These are phyloP conservation scores for Cataglyphis cursor DNA, from an alignment of 2,888 invertebrate genomes.

Conservation along the genomic window DNA sequence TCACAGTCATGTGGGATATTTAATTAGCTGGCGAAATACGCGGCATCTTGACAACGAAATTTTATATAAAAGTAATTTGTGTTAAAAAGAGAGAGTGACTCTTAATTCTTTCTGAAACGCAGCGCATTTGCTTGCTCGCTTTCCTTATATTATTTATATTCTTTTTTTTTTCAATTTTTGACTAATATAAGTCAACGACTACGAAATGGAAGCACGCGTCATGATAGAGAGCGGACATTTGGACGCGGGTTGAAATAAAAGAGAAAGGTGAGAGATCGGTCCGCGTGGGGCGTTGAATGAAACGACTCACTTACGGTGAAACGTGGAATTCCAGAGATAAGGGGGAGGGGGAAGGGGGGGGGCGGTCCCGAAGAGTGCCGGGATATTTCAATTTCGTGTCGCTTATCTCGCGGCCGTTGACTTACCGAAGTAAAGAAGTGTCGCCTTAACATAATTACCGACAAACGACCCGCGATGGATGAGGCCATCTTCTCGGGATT, in stretches of 20 bases:
- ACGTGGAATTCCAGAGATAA: conserved; percentile 79
- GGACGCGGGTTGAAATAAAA: conserved; percentile 37
- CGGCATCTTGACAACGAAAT: neutral
- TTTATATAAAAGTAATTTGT: neutral
- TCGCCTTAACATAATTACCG: conserved; percentile 77
- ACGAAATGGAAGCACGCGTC: neutral
- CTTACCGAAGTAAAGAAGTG: conserved; percentile 64
- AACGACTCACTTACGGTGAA: conserved; percentile 75
- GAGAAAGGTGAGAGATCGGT: conserved; percentile 53
- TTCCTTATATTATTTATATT: neutral
- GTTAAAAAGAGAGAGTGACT: neutral
- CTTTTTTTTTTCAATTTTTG: neutral
- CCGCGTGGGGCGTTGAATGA: conserved; percentile 46
- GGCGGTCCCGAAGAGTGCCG: conserved; percentile 66
- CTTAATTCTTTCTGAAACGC: neutral
- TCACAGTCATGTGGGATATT: no score
- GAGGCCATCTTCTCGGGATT: conserved; percentile 68
- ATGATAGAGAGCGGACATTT: conserved; percentile 15
- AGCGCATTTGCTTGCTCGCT: neutral
- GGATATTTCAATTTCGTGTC: conserved; percentile 77
- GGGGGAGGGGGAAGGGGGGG: conserved; percentile 55
- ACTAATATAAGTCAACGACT: neutral
- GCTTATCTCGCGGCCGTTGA: conserved; percentile 73
- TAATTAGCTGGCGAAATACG: neutral
- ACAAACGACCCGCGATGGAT: conserved; percentile 73